phyloP scores from a whole-genome alignment of 1,140 invertebrate species.

The Drosophila asahinai region DNA sequence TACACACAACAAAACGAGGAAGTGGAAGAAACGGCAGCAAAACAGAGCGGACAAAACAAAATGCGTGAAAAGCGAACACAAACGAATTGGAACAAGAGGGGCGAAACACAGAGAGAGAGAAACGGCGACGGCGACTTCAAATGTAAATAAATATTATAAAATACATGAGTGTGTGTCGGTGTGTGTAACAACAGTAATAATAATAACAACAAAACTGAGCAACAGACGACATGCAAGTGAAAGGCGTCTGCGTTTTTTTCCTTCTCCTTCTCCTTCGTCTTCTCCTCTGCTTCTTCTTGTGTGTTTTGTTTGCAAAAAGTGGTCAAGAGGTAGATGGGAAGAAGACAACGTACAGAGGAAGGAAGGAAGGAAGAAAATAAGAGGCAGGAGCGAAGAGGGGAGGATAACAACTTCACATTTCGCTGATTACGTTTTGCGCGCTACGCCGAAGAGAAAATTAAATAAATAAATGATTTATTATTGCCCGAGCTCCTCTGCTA shows the following conservation, averaged over 20 bases:
- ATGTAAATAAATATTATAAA: conserved; percentile 75
- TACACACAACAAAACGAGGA: conserved; percentile 59
- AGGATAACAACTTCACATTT: conserved; percentile 33
- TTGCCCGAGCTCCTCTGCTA: conserved; percentile 15
- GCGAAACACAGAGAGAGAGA: conserved; percentile 49
- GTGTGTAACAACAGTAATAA: conserved; percentile 34
- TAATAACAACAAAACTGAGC: conserved; percentile 46
- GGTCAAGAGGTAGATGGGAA: conserved; percentile 9
- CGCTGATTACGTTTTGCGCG: conserved; percentile 23
- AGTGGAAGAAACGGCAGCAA: conserved; percentile 39
- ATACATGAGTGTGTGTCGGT: conserved; percentile 40
- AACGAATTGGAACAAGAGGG: conserved; percentile 21
- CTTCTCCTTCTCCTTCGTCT: background rate
- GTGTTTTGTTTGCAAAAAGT: conserved; percentile 35
- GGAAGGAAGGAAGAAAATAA: conserved; percentile 1
- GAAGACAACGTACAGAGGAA: background rate
- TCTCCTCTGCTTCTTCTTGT: background rate
- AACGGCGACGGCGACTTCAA: conserved; percentile 44
- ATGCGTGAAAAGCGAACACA: conserved; percentile 52
- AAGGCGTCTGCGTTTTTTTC: conserved; percentile 54
- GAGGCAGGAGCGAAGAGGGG: background rate
- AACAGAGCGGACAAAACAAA: conserved; percentile 68
- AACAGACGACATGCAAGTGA: conserved; percentile 63
- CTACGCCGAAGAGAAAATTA: conserved; percentile 45
- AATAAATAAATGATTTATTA: conserved; percentile 74